phyloP scores from a whole-genome alignment of 2,113 vertebrate species.

The Psophia crepitans region DNA sequence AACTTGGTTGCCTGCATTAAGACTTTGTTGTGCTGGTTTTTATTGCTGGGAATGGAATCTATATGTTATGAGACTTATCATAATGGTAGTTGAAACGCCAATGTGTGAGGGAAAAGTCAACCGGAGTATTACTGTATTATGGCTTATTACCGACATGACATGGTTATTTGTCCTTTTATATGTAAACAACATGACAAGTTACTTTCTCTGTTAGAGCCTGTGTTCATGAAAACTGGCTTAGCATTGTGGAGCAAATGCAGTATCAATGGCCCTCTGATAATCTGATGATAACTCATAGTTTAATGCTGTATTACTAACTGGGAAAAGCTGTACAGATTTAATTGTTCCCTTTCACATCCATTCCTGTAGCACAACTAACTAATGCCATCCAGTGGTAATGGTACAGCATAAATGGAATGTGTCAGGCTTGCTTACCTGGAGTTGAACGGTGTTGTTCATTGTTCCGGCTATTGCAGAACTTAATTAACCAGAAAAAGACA shows the following conservation, averaged over 20 bases:
- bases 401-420: constrained; percentile 10
- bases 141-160: neutral
- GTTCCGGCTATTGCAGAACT: neutral
- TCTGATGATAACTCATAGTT: neutral
- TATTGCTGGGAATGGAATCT: neutral
- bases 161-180: neutral
- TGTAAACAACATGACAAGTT: neutral
- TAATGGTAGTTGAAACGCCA: neutral
- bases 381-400: constrained; percentile 75
- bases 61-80: neutral
- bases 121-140: neutral
- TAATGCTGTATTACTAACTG: neutral
- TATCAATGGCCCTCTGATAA: neutral
- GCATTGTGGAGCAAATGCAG: neutral
- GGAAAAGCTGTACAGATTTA: neutral
- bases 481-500: neutral
- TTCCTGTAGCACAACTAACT: constrained; percentile 62
- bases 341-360: neutral
- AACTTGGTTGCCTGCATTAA: neutral
- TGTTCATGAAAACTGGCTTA: neutral
- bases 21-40: neutral
- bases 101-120: neutral
- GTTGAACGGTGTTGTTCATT: neutral
- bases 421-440: neutral
- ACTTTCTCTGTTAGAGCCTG: neutral